Evolutionary conservation across 2,888 invertebrate species (phyloP).

Genomic region (Rutpela maculata): DNA sequence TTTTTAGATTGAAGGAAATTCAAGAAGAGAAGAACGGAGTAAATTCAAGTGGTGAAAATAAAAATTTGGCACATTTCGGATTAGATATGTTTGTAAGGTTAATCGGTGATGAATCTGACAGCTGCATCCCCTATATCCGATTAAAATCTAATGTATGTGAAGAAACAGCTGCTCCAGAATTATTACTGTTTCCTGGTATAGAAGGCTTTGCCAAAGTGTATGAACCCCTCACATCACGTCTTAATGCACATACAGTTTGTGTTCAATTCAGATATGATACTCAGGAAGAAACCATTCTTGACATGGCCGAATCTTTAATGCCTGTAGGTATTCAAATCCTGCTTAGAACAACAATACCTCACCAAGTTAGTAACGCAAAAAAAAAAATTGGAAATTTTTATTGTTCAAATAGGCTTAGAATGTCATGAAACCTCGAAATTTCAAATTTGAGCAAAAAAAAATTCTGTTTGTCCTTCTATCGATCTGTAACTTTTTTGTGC

Average conservation of each 20-base stretch:
- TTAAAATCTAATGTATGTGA: conserved; percentile 10
- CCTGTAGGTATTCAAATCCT: conserved; percentile 22
- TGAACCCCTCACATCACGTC: not conserved
- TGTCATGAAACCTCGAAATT: too few relatives aligned
- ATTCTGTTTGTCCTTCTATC: too few relatives aligned
- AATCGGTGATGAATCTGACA: not conserved
- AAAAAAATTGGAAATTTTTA: too few relatives aligned
- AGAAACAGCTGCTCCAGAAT: not conserved
- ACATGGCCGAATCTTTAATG: conserved; percentile 11
- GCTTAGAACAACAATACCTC: too few relatives aligned
- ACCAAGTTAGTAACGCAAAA: too few relatives aligned
- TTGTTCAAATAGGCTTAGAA: too few relatives aligned
- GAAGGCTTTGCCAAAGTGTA: conserved; percentile 16
- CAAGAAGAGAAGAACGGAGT: conserved; percentile 12
- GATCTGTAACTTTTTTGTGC: too few relatives aligned
- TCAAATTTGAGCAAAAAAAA: too few relatives aligned
- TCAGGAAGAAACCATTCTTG: not conserved
- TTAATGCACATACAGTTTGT: not conserved
- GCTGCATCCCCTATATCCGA: not conserved
- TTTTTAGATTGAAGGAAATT: conserved; percentile 21
- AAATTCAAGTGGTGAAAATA: not conserved
- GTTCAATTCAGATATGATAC: not conserved
- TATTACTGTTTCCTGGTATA: conserved; percentile 24
- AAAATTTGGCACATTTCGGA: not conserved
- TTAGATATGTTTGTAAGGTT: not conserved